Conservation (phyloP, 2,888 invertebrate species). For the Trichacis sp. region DNA sequence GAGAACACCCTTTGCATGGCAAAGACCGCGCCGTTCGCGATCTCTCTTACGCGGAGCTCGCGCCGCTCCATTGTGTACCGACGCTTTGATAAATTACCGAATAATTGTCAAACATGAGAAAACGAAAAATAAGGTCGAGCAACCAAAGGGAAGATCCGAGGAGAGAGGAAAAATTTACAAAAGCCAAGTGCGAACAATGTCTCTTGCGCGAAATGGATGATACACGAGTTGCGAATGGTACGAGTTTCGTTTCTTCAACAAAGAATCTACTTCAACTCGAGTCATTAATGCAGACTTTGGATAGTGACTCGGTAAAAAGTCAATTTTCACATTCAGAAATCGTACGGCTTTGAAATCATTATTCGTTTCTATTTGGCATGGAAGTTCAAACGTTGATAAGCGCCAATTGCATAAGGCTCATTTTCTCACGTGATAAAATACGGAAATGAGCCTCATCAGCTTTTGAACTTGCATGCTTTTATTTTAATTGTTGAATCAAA, state of each 20-base stretch:
- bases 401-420: too few species aligned
- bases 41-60: conserved; percentile 52
- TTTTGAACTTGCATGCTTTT: too few species aligned
- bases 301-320: too few species aligned
- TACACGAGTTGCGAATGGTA: conserved; percentile 21
- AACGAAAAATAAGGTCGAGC: conserved; percentile 48
- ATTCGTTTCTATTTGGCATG: too few species aligned
- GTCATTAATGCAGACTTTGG: too few species aligned
- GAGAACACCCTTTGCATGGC: conserved; percentile 51
- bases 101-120: conserved; percentile 68
- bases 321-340: too few species aligned
- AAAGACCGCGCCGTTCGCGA: conserved; percentile 42
- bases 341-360: too few species aligned
- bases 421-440: too few species aligned
- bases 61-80: conserved; percentile 63
- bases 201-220: conserved; percentile 9
- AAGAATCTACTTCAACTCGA: too few species aligned
- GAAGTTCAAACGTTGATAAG: too few species aligned
- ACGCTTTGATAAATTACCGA: conserved; percentile 69
- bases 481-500: too few species aligned
- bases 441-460: too few species aligned
- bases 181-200: conserved; percentile 8
- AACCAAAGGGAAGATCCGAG: conserved; percentile 26
- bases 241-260: conserved; percentile 18
- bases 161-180: conserved; percentile 14